Evolutionary conservation across 2,113 vertebrate genomes (phyloP), one percentile per base, ranked within the genome.

Genomic region (Ginglymostoma cirratum): DNA sequence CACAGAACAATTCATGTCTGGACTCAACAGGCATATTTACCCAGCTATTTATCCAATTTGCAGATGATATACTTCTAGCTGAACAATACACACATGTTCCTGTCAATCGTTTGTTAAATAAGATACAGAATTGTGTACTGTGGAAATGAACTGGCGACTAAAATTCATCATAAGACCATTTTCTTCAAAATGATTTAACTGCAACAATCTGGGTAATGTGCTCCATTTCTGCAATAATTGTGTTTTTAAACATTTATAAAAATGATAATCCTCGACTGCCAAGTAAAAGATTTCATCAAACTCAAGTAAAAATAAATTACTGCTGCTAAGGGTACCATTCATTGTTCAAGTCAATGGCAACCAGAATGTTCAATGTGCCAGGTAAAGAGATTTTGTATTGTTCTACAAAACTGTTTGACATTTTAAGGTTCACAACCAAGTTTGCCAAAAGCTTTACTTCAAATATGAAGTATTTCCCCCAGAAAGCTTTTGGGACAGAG

Each of bases 1-100:
- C 98, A 98, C 98, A 99, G 98, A 99, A 99, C 98, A 98, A 99
- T 99, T 98, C 96, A 98, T 99, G 98, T 99, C 98, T 97, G 97
- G 96, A 97, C 97, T 97, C 98, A 98, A 99, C 98, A 99, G 98
- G 97, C 97, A 99, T 99, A 99, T 98, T 99, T 99, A 99, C 98
- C 97, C 98, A 83, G 97, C 97, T 98, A 98, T 48, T 48, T 3
- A 48, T 3, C 48, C 48, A 98, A 98, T 98, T 98, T 98, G 97
- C 98, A 98, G 96, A 98, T 98, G 98, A 98, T 98, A 98, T 97
- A 98, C 98, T 98, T 98, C 98, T 99, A 99, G 99, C 98, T 99
- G 98, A 97, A 98, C 97, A 97, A 97, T 97, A 97, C 96, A 97
- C 99, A 99, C 98, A 98, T 99, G 99, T 96, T 96, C 97, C 98